Evolutionary conservation across 2,113 vertebrate genomes (phyloP), one percentile per base, ranked within the genome.

Genomic region (Cinclus cinclus): DNA sequence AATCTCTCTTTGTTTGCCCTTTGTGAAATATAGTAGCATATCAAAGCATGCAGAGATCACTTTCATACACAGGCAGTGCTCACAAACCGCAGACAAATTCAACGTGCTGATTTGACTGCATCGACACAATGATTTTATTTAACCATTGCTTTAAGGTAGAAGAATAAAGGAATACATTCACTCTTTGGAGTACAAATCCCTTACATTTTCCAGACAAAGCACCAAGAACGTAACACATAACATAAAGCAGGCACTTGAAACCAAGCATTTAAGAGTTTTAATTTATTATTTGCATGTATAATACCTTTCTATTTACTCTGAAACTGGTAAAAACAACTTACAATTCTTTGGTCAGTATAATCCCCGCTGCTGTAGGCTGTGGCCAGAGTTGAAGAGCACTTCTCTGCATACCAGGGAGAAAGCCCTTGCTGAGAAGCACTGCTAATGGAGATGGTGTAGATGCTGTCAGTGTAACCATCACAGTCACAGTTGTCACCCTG

Each of bases 401-500:
- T 99, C 98, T 99, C 99, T 17, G 99, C 99, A 7, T 99, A 99
- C 99, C 99, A 99, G 12, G 99, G 99, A 17, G 99, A 99, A 71
- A 99, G 97, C 67, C 99, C 99, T 98, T 99, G 99, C 97, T 99
- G 99, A 4, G 99, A 99, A 39, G 99, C 99, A 3, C 99, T 99
- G 98, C 99, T 99, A 97, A 99, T 99, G 86, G 99, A 99, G 97
- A 99, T 98, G 58, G 99, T 99, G 97, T 98, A 99, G 97, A 99
- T 99, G 94, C 99, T 99, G 90, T 99, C 99, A 5, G 99, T 99
- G 97, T 99, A 99, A 49, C 99, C 99, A 4, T 99, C 99, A 12
- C 99, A 99, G 97, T 99, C 99, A 75, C 99, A 99, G 96, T 99
- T 99, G 92, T 99, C 99, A 10, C 99, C 99, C 97, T 99, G 99